Evolutionary conservation across 2,797 vertebrate genomes (phyloP).

Genomic region (Macroramphosus scolopax): DNA sequence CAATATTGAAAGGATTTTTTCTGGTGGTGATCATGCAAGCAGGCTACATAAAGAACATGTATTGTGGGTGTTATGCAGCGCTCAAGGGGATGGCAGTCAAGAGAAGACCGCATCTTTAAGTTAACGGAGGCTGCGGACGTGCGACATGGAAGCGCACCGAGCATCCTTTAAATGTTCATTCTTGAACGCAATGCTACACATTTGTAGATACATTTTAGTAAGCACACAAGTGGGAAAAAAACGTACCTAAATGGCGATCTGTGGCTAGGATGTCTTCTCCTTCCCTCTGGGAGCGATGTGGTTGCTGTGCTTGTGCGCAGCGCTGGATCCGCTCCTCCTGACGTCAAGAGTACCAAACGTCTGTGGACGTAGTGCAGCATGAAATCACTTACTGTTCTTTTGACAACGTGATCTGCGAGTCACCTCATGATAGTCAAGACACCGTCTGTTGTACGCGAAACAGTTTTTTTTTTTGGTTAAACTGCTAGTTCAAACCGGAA

Average conservation of each 20-base stretch:
- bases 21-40: conserved; percentile 17
- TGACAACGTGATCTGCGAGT: conserved; percentile 34
- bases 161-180: conserved; percentile 4
- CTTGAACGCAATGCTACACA: not conserved
- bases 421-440: conserved; percentile 20
- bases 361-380: conserved; percentile 65
- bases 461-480: conserved; percentile 17
- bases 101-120: conserved; percentile 45
- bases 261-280: conserved; percentile 53
- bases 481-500: conserved; percentile 17
- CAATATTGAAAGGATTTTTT: no score
- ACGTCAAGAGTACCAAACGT: conserved; percentile 72
- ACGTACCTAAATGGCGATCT: conserved; percentile 71
- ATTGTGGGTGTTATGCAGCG: conserved; percentile 62
- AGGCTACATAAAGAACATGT: conserved; percentile 5
- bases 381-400: conserved; percentile 52
- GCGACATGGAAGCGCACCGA: conserved; percentile 16
- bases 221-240: not conserved
- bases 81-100: conserved; percentile 68
- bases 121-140: conserved; percentile 44
- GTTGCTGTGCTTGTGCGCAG: conserved; percentile 65
- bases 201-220: not conserved
- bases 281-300: conserved; percentile 66
- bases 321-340: conserved; percentile 67
- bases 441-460: conserved; percentile 23